Base-by-base conservation (phyloP, 2,113 vertebrate genomes). In the Dasyurus viverrinus region DNA sequence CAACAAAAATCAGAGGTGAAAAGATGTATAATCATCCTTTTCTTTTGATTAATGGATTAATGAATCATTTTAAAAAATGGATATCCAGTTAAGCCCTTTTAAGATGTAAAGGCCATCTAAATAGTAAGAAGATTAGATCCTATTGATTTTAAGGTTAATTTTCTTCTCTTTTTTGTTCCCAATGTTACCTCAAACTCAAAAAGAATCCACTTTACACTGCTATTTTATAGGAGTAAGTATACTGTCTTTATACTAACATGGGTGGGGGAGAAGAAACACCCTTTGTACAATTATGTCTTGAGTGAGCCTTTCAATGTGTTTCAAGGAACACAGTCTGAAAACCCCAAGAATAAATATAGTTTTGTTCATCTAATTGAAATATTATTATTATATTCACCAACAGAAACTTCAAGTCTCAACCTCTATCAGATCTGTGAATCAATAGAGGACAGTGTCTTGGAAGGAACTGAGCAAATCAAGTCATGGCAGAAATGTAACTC, bases 1-100 rank as follows among this genome's bases (percentile, higher is more conserved):
- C 42, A 96, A 76, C 92, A 47, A 96, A 90, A 95, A 93, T 55
- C 91, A 95, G 93, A 96, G 93, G 57, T 90, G 89, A 95, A 93
- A 50, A 93, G 89, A 84, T 26, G 25, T 94, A 76, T 76, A 60
- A 19, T 36, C 27, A 68, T 93, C 60, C 60, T 47, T 94, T 95
- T 68, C 27, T 91, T 42, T 93, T 93, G 52, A 97, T 54, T 94
- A 93, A 91, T 92, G 57, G 6, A 94, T 91, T n/a, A 91, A 92
- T 8, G 52, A 55, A 95, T 57, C 54, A 50, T 93, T 89, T 23
- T 8, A 93, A 94, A 76, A 92, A 36, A 90, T 89, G 48, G 50
- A 92, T 0, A 0, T 54, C 8, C 53, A 27, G 0, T 94, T 92
- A 94, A 97, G 47, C 19, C 52, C 93, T 54, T n/a, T 95, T 57